Evolutionary conservation across 2,888 invertebrate genomes (phyloP).

Genomic region (Caenorhabditis macrosperma): DNA sequence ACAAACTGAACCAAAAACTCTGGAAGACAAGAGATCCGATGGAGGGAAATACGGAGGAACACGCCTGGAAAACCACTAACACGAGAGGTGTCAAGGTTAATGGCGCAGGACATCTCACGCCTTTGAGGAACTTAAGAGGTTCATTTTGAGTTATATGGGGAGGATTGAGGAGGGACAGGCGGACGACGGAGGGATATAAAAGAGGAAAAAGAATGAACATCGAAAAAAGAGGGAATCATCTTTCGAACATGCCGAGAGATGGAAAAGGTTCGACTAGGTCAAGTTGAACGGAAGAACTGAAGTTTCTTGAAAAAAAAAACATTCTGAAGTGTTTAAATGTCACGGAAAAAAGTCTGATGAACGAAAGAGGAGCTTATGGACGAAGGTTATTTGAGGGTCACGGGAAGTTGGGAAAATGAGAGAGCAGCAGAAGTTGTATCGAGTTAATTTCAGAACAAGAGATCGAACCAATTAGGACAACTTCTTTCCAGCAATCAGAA

Average conservation of each 20-base stretch:
- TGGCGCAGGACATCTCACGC: slow-evolving; percentile 20
- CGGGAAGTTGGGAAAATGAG: background rate
- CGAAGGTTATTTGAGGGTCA: background rate
- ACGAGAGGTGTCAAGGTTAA: slow-evolving; percentile 53
- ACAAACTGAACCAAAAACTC: too few species aligned
- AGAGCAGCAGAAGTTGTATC: background rate
- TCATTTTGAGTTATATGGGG: slow-evolving; percentile 38
- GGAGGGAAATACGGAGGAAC: background rate
- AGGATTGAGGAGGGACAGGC: slow-evolving; percentile 4
- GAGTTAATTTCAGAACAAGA: too few species aligned
- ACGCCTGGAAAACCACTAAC: slow-evolving; percentile 17
- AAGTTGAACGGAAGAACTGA: too few species aligned
- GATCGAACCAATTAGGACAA: background rate
- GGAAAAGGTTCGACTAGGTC: too few species aligned
- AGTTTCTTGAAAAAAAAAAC: too few species aligned
- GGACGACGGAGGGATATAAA: background rate
- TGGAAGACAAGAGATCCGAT: too few species aligned
- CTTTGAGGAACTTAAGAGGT: slow-evolving; percentile 21
- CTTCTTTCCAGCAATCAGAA: background rate
- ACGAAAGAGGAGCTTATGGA: too few species aligned
- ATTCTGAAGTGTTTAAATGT: too few species aligned
- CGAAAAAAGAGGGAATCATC: background rate
- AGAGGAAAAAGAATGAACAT: background rate
- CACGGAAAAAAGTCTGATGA: too few species aligned
- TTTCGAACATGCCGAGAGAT: background rate